Base-by-base conservation (phyloP, 2,888 invertebrate species). In the Monochamus alternatus region DNA sequence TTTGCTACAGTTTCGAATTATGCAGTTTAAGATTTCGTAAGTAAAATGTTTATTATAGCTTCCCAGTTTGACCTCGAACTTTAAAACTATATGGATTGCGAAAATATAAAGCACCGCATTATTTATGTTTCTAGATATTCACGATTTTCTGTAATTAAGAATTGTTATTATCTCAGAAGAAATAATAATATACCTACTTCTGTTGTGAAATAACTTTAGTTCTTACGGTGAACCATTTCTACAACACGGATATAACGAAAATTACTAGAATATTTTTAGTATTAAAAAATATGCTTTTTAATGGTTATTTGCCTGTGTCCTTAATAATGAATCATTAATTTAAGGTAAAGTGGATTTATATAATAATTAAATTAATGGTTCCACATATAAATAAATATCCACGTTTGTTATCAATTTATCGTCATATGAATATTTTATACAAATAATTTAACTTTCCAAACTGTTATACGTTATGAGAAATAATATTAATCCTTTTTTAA, bases 61-160 rank as follows among this genome's bases (percentile, higher is more conserved):
- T 52, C 31, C 30, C 8, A 66, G 51, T 66, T 30, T 66, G 66
- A 52, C 66, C 66, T 66, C 52, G 66, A 66, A 66, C 66, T 66
- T 66, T 66, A 55, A 66, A 52, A 64, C 30, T 32, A 66, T 32
- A n/a, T 52, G 10, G 12, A 30, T 65, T 32, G 12, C 66, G 32
- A 66, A 52, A 55, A 44, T 32, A 55, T 66, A 32, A 66, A 31
- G 64, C 32, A 55, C 31, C 52, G 14, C 43, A 22, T 12, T 38
- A 30, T 52, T 52, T 31, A 32, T 66, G 32, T n/a, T 55, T 3
- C 30, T 10, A 31, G 64, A 30, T 30, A 47, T 3, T 66, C 66
- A 66, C 66, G 66, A 32, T 51, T 52, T 55, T 55, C 5, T 38
- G 22, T 66, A 66, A 66, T 66, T 64, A 44, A 55, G 55, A 14